Base-by-base conservation (phyloP, 2,797 vertebrate species). In the Alcedo quadribrachys region DNA sequence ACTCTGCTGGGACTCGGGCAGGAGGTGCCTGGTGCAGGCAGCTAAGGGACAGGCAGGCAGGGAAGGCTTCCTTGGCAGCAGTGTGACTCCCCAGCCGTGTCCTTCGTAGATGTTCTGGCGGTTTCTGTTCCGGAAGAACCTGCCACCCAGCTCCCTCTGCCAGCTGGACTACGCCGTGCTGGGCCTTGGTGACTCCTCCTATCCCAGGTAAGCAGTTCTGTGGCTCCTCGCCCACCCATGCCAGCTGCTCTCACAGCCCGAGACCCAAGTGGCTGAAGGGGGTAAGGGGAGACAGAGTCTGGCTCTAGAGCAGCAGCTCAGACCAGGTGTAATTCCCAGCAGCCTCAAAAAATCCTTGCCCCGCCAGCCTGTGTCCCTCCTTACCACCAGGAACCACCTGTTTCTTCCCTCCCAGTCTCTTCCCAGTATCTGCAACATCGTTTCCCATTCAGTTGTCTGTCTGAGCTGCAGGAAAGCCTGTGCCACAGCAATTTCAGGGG, bases 141-240 rank as follows among this genome's bases (percentile, higher is more conserved):
- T 99, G 90, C 98, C 98, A 0, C 89, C 91, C 0, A 85, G 97
- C 20, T 98, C 99, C 68, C 98, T 99, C 81, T 98, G 98, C 95
- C 98, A 96, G 62, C 97, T 99, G 96, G 98, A 99, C 96, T 99
- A 97, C 13, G 98, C 98, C 0, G 97, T 99, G 35, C 96, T 99
- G 85, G 99, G 99, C 71, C 98, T 99, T 0, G 99, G 99, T 0
- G 99, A 99, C 95, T 99, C 99, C 5, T 99, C 99, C 2, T 99
- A 99, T 37, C 94, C 98, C 85, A 99, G 98, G 99, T 99, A 94
- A 98, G 97, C 77, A 81, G 69, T 53, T 61, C 28, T 24, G 51
- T 1, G 1, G 53, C 63, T 86, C 70, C 45, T 45, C 45, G 11
- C 40, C 24, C 58, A 45, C 37, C 33, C 1, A 3, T 0, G 6